These are phyloP conservation scores for Zoanthus solanderi DNA, from an alignment of 92 coral and sea anemone species.

Conservation along the genomic window DNA sequence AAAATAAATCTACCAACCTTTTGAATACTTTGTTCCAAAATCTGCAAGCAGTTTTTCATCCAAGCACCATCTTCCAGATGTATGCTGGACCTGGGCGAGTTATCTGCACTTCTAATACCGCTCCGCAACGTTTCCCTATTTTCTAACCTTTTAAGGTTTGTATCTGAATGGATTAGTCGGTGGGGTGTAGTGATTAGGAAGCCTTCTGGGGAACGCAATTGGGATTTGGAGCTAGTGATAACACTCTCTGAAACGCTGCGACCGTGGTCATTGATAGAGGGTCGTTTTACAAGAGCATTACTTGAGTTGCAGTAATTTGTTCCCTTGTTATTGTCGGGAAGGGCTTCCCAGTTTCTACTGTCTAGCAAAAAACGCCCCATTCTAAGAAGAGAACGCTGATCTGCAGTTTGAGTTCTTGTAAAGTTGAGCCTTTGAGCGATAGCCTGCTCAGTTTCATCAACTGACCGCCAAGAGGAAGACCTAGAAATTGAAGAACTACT, in stretches of 20 bases:
- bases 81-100: constrained; percentile 26
- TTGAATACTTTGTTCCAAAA: constrained; percentile 34
- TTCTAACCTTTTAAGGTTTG: not conserved
- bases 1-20: constrained; percentile 18
- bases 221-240: constrained; percentile 6
- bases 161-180: not conserved
- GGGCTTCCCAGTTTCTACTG: not conserved
- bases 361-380: constrained; percentile 56
- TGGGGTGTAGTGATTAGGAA: constrained; percentile 77
- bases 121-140: not conserved
- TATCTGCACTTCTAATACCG: constrained; percentile 23
- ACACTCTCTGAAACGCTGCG: constrained; percentile 67
- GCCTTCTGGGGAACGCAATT: constrained; percentile 73
- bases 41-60: constrained; percentile 44
- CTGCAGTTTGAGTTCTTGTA: constrained; percentile 35
- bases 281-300: constrained; percentile 31
- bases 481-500: constrained; percentile 57
- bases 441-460: constrained; percentile 43
- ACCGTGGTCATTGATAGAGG: constrained; percentile 54
- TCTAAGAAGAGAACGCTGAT: constrained; percentile 53
- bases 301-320: constrained; percentile 3
- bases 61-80: constrained; percentile 27
- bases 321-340: not conserved
- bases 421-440: not conserved
- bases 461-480: constrained; percentile 63